Base-by-base conservation (phyloP, 2,888 invertebrate genomes). In the Chesias legatella region DNA sequence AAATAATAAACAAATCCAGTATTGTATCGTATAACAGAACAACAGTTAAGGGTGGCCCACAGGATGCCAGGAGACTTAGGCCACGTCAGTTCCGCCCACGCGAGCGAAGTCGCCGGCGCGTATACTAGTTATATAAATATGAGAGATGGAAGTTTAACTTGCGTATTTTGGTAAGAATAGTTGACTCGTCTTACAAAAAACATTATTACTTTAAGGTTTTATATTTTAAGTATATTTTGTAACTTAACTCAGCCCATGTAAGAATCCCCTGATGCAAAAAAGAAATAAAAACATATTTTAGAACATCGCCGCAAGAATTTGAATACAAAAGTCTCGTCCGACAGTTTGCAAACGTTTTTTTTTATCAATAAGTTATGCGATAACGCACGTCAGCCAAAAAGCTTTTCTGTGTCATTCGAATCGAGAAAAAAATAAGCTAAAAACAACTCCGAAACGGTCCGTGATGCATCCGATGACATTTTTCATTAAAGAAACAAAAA, bases 321-420 rank as follows among this genome's bases (percentile, higher is more conserved):
- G 69, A 78, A 80, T 75, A 76, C 74, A 76, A 79, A 79, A 70
- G 73, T 69, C 48, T 38, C 27, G 41, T 63, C 63, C 53, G 63
- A 41, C 55, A 56, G 53, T 62, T 62, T 53, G 73, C 72, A 54
- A 67, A 63, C 60, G 27, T 44, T 30, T 43, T 65, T 74, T 79
- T 76, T 71, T 53, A 51, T 60, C 61, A 58, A 68, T 66, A 69
- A 67, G 66, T 61, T 63, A 60, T 59, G 57, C 73, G 86, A 84
- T 86, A 86, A 83, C 75, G 67, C 67, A 53, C 72, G 76, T 71
- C 76, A 67, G 71, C 73, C 82, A 84, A 85, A 86, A 78, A 88
- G 88, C 88, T 78, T 88, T 86, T 85, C 83, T 77, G 84, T 88
- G 88, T 88, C 76, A 63, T 64, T 65, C 63, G 58, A 57, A 54